Base-by-base conservation (phyloP, 2,113 vertebrate genomes). In the Pluvialis apricaria region DNA sequence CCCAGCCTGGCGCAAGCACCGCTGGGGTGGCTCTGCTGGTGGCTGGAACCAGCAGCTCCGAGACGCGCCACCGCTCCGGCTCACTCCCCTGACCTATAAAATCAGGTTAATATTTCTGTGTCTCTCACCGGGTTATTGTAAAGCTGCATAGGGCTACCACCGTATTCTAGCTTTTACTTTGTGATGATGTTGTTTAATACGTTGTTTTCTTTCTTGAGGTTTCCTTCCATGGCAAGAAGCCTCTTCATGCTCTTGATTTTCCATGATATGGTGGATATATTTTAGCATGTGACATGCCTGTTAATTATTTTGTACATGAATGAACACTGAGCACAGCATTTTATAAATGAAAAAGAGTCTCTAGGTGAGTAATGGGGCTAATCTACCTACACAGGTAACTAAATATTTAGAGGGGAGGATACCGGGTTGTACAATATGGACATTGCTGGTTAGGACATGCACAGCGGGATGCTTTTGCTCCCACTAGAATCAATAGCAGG, bases 11-110 rank as follows among this genome's bases (percentile, higher is more conserved):
- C 28, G 29, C 11, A 18, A 9, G 31, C 3, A 0, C 65, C 5
- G 32, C 47, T 42, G 36, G 49, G 22, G 13, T 61, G 68, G 9
- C 42, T 32, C 60, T 52, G 55, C 38, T 12, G 57, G 52, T 18
- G 62, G 47, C 38, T 80, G 66, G 57, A 32, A 55, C 55, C 49
- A 65, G 66, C 45, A 32, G n/a, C 45, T 85, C 51, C 2, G 12
- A 47, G 68, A 19, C 10, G 5, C 0, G 0, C 15, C 38, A 24
- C 64, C 2, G 1, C 64, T n/a, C 86, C 4, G 2, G 24, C 12
- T 86, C 54, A 8, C n/a, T 38, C 29, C 34, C 26, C 44, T 76
- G 19, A 38, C 51, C 60, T 78, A 1, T 57, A 60, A 76, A 76
- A 82, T 47, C 44, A 42, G 58, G 36, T 58, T 75, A 38, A 38